These are phyloP conservation scores for Acleris cristana DNA, from an alignment of 2,888 invertebrate species.

Conservation along the genomic window DNA sequence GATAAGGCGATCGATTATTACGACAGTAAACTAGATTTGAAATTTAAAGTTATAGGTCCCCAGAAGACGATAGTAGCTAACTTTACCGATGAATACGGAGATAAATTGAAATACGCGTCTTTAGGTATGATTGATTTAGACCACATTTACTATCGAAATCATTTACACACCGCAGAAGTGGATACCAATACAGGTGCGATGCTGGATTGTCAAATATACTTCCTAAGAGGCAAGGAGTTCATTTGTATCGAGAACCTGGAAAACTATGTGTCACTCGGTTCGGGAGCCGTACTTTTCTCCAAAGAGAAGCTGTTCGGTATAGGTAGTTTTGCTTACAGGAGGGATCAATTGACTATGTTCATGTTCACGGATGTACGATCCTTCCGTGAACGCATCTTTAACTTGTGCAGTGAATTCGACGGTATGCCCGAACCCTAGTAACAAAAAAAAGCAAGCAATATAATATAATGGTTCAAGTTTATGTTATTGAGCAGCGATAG, in stretches of 20 bases:
- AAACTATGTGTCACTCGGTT: constrained; percentile 11
- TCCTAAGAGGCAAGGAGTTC: no score
- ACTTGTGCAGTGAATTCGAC: no score
- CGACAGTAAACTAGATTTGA: background rate
- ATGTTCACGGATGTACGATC: constrained; percentile 29
- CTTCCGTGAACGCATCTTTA: no score
- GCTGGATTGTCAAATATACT: no score
- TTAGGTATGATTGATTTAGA: background rate
- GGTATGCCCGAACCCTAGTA: no score
- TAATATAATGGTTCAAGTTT: no score
- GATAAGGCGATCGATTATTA: background rate
- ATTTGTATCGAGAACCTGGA: constrained; percentile 32
- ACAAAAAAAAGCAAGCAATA: no score
- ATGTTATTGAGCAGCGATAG: no score
- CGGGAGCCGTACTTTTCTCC: constrained; percentile 32
- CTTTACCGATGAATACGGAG: no score
- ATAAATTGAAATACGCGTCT: no score
- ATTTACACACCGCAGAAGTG: background rate
- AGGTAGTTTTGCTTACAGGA: constrained; percentile 31
- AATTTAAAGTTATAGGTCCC: background rate
- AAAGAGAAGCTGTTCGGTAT: constrained; percentile 24
- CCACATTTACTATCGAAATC: background rate
- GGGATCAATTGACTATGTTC: constrained; percentile 28
- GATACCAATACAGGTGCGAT: no score
- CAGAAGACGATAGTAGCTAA: background rate